Evolutionary conservation across 2,113 vertebrate genomes (phyloP), one percentile per base, ranked within the genome.

Genomic region (Mionectes macconnelli): DNA sequence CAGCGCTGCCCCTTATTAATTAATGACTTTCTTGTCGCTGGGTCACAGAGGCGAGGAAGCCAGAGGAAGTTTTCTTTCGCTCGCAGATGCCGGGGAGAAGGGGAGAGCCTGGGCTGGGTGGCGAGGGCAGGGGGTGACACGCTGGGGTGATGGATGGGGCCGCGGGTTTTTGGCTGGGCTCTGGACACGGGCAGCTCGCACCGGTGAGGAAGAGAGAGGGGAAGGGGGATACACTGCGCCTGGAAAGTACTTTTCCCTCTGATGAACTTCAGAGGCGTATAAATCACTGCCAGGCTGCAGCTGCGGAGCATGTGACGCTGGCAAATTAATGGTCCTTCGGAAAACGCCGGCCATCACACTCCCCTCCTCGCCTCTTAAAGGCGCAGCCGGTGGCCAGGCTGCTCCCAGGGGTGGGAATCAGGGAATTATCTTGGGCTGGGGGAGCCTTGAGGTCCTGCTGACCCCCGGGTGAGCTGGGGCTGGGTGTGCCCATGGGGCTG

Each of bases 241-340:
- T 96, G 95, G 77, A 90, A 96, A 95, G 82, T 89, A 62, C 86
- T 91, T 92, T 95, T 94, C 69, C 91, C 96, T 95, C 90, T 85
- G 78, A 89, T 94, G 96, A 96, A 92, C 95, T 96, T 96, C 82
- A 96, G 96, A 82, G 87, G 70, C 35, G 28, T 60, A 90, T 97
- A 97, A 95, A 97, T 97, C 96, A 91, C 93, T 96, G 94, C 93
- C 96, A 89, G 87, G 94, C 95, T 95, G 94, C 95, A 95, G 92
- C 96, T 95, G 94, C 11, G 72, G 49, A 96, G 67, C 90, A 93
- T 91, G 90, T 96, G 94, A 96, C 20, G 37, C 88, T 91, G 84
- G 94, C 81, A 93, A 90, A 96, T 94, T 91, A 84, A 94, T 90
- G 95, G 69, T 37, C 74, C 89, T 76, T 89, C 1, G 53, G 89